Conservation (phyloP, 2,113 vertebrate genomes). For the Brachyhypopomus gauderio region DNA sequence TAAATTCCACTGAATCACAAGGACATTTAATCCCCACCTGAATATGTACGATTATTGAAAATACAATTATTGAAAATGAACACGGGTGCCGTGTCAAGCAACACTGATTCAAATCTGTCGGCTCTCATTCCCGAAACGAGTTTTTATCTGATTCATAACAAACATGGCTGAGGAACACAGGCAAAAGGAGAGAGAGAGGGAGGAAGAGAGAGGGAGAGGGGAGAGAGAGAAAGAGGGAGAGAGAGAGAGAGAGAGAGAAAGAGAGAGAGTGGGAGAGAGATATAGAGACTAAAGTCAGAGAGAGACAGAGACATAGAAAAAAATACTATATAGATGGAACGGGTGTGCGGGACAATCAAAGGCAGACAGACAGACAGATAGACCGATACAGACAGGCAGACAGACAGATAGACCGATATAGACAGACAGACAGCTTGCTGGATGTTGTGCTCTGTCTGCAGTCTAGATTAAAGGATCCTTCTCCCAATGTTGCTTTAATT, state of each 20-base stretch:
- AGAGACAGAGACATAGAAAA: neutral
- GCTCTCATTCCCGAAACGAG: conserved; percentile 54
- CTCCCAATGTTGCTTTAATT: conserved; percentile 12
- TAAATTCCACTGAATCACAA: conserved; percentile 48
- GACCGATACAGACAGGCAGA: neutral
- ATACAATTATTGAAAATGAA: conserved; percentile 37
- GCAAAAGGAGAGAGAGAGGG: neutral
- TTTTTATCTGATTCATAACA: conserved; percentile 45
- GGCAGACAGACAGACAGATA: neutral
- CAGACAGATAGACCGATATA: neutral
- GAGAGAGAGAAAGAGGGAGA: neutral
- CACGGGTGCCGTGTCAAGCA: conserved; percentile 41
- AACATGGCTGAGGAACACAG: conserved; percentile 12
- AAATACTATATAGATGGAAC: no score
- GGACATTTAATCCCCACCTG: conserved; percentile 52
- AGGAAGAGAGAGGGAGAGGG: neutral
- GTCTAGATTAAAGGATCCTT: neutral
- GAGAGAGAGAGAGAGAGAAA: neutral
- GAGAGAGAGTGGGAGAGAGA: neutral
- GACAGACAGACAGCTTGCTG: neutral
- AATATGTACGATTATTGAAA: conserved; percentile 53
- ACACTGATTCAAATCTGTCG: conserved; percentile 57
- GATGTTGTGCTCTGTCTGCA: neutral
- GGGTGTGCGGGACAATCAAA: no score
- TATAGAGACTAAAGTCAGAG: neutral